Conservation (phyloP, 2,888 invertebrate species). For the Ormyrus labotus region DNA sequence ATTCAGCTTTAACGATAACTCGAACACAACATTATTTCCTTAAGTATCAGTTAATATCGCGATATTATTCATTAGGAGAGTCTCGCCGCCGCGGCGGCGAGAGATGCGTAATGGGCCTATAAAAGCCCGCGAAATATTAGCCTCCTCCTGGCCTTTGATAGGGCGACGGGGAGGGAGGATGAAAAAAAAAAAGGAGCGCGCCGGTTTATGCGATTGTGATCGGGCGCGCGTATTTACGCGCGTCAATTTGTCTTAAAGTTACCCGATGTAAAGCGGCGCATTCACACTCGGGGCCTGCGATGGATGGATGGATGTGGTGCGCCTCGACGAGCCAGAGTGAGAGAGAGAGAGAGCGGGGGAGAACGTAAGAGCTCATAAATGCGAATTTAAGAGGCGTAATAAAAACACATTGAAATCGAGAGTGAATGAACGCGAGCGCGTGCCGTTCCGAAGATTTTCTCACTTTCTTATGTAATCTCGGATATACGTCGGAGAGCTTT, state of each 20-base stretch:
- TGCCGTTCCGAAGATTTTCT: constrained; percentile 51
- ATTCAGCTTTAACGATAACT: constrained; percentile 53
- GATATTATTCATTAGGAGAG: constrained; percentile 55
- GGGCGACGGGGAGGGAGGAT: background rate
- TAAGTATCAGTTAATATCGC: constrained; percentile 56
- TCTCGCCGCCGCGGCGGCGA: constrained; percentile 19
- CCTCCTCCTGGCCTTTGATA: constrained; percentile 15
- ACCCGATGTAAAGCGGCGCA: constrained; percentile 60
- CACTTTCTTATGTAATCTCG: constrained; percentile 53
- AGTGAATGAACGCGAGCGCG: constrained; percentile 70
- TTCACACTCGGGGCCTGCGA: constrained; percentile 60
- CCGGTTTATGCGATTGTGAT: background rate
- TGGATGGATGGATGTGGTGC: constrained; percentile 59
- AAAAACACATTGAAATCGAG: constrained; percentile 76
- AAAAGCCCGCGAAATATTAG: constrained; percentile 45
- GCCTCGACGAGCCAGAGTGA: constrained; percentile 32
- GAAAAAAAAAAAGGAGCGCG: background rate
- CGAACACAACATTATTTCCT: constrained; percentile 54
- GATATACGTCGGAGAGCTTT: constrained; percentile 21
- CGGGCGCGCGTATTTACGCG: constrained; percentile 65
- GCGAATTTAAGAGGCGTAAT: constrained; percentile 76
- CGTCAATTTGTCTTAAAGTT: constrained; percentile 69
- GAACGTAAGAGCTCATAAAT: constrained; percentile 76
- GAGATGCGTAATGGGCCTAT: constrained; percentile 42
- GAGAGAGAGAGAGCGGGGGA: constrained; percentile 62